Base-by-base conservation (phyloP, 1,140 invertebrate species). In the Maconellicoccus hirsutus region DNA sequence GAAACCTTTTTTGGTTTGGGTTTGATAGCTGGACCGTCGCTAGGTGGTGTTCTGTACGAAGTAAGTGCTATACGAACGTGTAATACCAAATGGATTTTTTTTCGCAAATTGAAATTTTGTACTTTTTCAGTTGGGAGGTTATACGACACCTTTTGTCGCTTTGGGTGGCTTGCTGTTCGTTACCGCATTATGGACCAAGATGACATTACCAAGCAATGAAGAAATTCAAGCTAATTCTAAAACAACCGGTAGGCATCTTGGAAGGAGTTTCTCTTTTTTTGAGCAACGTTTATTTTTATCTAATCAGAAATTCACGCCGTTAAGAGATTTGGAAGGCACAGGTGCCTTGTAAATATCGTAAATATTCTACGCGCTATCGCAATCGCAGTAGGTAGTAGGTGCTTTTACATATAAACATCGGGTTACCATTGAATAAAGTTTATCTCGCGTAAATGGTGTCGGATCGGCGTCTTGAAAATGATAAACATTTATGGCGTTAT, bases 1-100 rank as follows among this genome's bases (percentile, higher is more conserved):
- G 93, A 96, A 79, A 94, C 92, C 0, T 95, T 92, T 78, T 93
- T 92, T 77, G 93, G 93, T 0, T 78, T 96, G 0, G 93, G 93
- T 0, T 83, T 92, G 19, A 94, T 94, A 70, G 87, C 91, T 4
- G 93, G 92, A 0, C 92, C 92, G 0, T 91, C 90, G 0, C 82
- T 94, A 4, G 92, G 92, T 0, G 92, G 92, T 6, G 85, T 86
- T 8, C 80, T 95, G 0, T 95, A 89, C 78, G 79, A 86, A 79
- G 84, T 86, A 78, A 72, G 59, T 39, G 39, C 12, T 33, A 33
- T 71, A 6, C 71, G 71, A 21, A 14, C 61, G 71, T 19, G 12
- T 3, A 33, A 33, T 6, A 33, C 12, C 12, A 6, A 12, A 71
- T 8, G 16, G 66, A 22, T 21, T 25, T 14, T n/a, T 72, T 16